Percentiles rank a stretch among this genome's conserved stretches.
Conservation (phyloP, 2,113 vertebrate species). For the Pomatorhinus ruficollis region DNA sequence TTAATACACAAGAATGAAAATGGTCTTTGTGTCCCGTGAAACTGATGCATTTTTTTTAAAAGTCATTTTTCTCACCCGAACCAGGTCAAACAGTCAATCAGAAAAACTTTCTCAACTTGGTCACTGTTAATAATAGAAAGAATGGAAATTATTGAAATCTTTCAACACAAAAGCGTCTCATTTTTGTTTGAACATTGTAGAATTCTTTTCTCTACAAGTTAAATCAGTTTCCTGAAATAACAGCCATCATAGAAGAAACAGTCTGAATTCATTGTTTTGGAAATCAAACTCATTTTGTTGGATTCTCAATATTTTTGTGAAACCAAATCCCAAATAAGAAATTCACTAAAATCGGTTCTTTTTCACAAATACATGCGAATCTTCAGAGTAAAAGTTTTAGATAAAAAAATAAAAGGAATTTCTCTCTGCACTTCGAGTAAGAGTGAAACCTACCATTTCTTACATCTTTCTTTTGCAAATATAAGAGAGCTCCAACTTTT, state of each 20-base stretch:
- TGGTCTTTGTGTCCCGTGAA: background rate
- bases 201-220: background rate
- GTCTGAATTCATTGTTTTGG: background rate
- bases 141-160: background rate
- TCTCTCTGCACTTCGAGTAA: background rate
- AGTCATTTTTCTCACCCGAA: background rate
- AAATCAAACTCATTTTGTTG: background rate
- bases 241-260: background rate
- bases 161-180: background rate
- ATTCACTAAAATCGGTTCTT: background rate
- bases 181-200: background rate
- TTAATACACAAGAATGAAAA: background rate
- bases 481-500: background rate
- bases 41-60: background rate
- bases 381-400: background rate
- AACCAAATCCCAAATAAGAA: background rate
- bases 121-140: background rate
- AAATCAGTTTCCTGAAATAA: background rate
- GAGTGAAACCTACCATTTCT: background rate
- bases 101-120: background rate
- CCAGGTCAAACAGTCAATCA: background rate
- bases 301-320: background rate
- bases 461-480: background rate
- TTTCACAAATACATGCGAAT: background rate
- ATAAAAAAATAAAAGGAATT: background rate